Conservation (phyloP, 2,113 vertebrate species). For the human (Homo sapiens) region DNA sequence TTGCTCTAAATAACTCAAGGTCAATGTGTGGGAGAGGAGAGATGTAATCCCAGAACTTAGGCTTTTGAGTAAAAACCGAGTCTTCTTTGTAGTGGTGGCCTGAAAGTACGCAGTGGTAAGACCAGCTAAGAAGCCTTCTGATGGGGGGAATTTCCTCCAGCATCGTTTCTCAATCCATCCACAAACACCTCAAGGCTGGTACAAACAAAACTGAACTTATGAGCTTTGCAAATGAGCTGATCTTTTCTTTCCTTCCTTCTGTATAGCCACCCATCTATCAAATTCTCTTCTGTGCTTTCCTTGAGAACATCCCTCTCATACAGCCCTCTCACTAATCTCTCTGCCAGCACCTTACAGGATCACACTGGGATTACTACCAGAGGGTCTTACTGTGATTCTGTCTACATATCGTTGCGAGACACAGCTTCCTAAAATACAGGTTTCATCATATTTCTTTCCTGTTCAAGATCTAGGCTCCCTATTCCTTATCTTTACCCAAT, state of each 20-base stretch:
- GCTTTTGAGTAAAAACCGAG: neutral
- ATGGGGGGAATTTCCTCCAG: neutral
- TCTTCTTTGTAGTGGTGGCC: neutral
- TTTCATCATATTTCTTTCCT: neutral
- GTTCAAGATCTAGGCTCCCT: neutral
- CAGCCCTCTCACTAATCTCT: neutral
- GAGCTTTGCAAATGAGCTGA: neutral
- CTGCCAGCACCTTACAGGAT: neutral
- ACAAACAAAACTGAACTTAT: neutral
- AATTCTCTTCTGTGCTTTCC: neutral
- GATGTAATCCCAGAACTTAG: neutral
- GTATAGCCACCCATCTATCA: neutral
- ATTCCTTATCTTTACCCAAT: neutral
- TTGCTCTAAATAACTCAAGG: neutral
- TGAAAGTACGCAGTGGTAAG: neutral
- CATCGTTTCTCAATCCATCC: neutral
- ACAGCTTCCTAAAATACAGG: neutral
- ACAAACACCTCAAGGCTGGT: neutral
- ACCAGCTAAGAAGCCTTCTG: neutral
- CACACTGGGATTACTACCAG: neutral
- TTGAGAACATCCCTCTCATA: neutral
- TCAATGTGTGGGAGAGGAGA: neutral
- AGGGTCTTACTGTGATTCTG: neutral
- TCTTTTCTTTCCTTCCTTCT: neutral
- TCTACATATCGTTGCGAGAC: neutral